Evolutionary conservation across 2,888 invertebrate species (phyloP), one percentile per base, ranked within the genome.

Genomic region (Sylvicola fuscatus): DNA sequence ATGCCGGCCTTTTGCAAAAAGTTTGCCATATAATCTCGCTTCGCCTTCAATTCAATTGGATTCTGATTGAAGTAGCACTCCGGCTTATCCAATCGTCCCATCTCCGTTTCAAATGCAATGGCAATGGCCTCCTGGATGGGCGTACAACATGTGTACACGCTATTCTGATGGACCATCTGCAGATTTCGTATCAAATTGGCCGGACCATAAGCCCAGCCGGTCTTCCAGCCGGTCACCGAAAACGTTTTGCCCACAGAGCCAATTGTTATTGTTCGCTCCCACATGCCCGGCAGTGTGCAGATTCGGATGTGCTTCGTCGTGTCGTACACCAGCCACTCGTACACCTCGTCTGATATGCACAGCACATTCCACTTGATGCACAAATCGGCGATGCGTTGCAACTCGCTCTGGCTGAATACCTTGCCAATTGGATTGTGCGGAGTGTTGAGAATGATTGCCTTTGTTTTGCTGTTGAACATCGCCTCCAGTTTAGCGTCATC

Each of bases 191-290:
- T 71, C 8, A 98, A 65, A 39, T 71, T 56, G 0, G 71, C 68
- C 0, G 95, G 93, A 0, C 83, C 95, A 54, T 93, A 84, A 1
- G 86, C 86, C 97, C 97, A 98, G 35, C 97, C 97, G 3, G 75
- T 71, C 66, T 83, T 93, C 92, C 92, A 92, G 3, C 97, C 97
- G 1, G 97, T 98, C 11, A 90, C 87, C 36, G 90, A 90, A 63
- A 97, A 95, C 2, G 92, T 89, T 67, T 97, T 98, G 1, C 97
- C 97, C 1, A 93, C 97, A 14, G 93, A 95, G 0, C 97, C 93
- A 42, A 98, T 74, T 0, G 97, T 95, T 27, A 98, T 74, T 0
- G 97, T 97, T 15, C 95, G 69, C 43, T 98, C 92, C 82, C 90
- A 98, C 97, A 98, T 98, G 12, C 64, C 92, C 0, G 95, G 95